Base-by-base conservation (phyloP, 35 echinoderm and acorn worm species). In the Amphiura filiformis region DNA sequence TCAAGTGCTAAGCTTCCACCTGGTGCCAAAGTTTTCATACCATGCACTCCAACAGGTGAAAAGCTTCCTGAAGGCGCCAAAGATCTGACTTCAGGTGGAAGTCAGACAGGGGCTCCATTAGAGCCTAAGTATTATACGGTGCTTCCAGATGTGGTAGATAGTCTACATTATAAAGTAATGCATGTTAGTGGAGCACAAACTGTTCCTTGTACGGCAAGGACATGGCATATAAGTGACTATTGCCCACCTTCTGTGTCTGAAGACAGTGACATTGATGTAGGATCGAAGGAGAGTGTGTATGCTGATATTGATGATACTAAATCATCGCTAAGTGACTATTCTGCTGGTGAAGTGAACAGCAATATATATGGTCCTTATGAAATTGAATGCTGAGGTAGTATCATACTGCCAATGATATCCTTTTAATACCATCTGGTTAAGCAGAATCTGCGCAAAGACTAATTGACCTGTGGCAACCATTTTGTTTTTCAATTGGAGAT, bases 241-340 rank as follows among this genome's bases (percentile, higher is more conserved):
- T 70, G 26, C 26, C 17, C 61, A 26, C 11, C 61, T 26, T 52
- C 44, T 11, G 20, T 11, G 7, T 70, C 61, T 5, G 61, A 70
- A 70, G 61, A 70, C 61, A 70, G 61, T 70, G 61, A 70, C 28
- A 70, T 70, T 15, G 61, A 70, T 3, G 61, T 26, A 70, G 61
- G 61, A 15, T 70, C 61, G 11, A 70, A 30, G 28, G 61, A 70
- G 15, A 70, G 61, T 70, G 61, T 70, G 4, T 70, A 70, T n/a
- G 61, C 61, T 3, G 61, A 70, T 70, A 70, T 70, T 70, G 61
- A 70, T 70, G 61, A 70, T 70, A n/a, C 61, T n/a, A 18, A 23
- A 30, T 70, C 61, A n/a, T 70, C 61, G 26, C 61, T 70, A 70
- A 70, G 61, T 70, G 61, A 70, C 26, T 70, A n/a, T n/a, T 70